A percentile compares a stretch with the other conserved stretches of the same genome.
Evolutionary conservation across 1,140 invertebrate genomes (phyloP).

Genomic region (Drosophila tropicalis): DNA sequence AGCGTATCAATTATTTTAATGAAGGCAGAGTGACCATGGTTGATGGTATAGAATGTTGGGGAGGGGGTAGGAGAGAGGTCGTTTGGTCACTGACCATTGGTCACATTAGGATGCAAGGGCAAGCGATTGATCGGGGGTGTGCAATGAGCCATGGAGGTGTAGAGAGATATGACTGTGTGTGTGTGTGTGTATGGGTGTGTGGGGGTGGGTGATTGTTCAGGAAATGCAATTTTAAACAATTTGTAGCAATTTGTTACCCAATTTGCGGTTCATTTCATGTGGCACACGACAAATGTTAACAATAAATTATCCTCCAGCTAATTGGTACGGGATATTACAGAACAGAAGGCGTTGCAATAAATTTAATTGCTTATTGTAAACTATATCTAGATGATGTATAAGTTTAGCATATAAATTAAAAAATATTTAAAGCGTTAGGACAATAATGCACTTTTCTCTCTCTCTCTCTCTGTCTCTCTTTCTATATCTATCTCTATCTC

Average conservation of each 20-base stretch:
- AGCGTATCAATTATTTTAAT: slow-evolving; percentile 82
- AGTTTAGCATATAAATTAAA: slow-evolving; percentile 71
- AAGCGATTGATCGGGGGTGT: slow-evolving; percentile 51
- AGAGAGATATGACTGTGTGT: neutral
- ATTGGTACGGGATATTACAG: slow-evolving; percentile 33
- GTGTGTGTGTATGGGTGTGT: slow-evolving; percentile 4
- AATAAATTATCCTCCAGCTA: slow-evolving; percentile 65
- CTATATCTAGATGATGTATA: slow-evolving; percentile 13
- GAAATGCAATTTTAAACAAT: slow-evolving; percentile 76
- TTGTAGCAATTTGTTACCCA: slow-evolving; percentile 69
- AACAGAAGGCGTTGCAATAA: slow-evolving; percentile 24
- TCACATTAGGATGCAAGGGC: slow-evolving; percentile 64
- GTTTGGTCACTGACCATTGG: slow-evolving; percentile 44
- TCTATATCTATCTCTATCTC: slow-evolving; percentile 19
- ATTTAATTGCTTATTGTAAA: slow-evolving; percentile 75
- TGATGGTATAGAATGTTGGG: slow-evolving; percentile 27
- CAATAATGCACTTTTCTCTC: slow-evolving; percentile 63
- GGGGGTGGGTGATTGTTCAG: neutral
- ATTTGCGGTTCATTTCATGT: slow-evolving; percentile 68
- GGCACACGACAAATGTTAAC: slow-evolving; percentile 67
- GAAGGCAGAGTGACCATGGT: slow-evolving; percentile 18
- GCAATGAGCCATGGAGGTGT: slow-evolving; percentile 70
- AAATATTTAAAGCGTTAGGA: slow-evolving; percentile 30
- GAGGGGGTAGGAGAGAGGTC: slow-evolving; percentile 37
- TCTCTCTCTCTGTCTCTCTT: slow-evolving; percentile 12